A percentile compares a stretch with the other conserved stretches of the same genome.
These are phyloP conservation scores for Diachrysia chrysitis DNA, from an alignment of 2,888 invertebrate species.

Conservation along the genomic window DNA sequence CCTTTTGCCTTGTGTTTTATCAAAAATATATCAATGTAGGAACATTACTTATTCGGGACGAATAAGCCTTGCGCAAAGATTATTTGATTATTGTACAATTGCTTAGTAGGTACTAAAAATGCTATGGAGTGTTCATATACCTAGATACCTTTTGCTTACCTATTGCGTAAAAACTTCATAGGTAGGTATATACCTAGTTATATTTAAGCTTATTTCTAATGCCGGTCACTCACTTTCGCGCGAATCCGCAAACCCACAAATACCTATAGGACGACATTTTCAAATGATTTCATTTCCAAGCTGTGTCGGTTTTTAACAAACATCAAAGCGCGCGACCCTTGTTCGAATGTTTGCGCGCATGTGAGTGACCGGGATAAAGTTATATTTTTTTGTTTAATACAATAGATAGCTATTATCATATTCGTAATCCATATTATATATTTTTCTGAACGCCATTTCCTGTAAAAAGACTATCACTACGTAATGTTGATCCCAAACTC, in stretches of 20 bases:
- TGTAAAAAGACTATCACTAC: slow-evolving; percentile 18
- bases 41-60: slow-evolving; percentile 23
- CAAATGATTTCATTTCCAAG: too few species aligned
- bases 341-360: too few species aligned
- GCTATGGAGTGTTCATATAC: slow-evolving; percentile 47
- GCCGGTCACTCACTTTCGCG: too few species aligned
- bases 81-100: slow-evolving; percentile 19
- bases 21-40: slow-evolving; percentile 42
- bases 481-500: slow-evolving; percentile 36
- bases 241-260: too few species aligned
- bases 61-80: slow-evolving; percentile 17
- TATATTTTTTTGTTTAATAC: slow-evolving; percentile 21
- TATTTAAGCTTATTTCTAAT: slow-evolving; percentile 18
- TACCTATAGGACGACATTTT: too few species aligned
- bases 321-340: too few species aligned
- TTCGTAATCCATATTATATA: slow-evolving; percentile 34
- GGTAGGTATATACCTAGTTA: slow-evolving; percentile 9
- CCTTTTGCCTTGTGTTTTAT: slow-evolving; percentile 55
- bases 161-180: slow-evolving; percentile 15
- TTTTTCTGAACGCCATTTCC: slow-evolving; percentile 49
- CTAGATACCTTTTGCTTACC: slow-evolving; percentile 15
- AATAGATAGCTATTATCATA: slow-evolving; percentile 27
- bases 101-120: slow-evolving; percentile 33
- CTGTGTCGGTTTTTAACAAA: too few species aligned
- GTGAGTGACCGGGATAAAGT: too few species aligned